These are phyloP conservation scores for Sapayoa aenigma DNA, from an alignment of 2,113 vertebrate species.

Conservation along the genomic window DNA sequence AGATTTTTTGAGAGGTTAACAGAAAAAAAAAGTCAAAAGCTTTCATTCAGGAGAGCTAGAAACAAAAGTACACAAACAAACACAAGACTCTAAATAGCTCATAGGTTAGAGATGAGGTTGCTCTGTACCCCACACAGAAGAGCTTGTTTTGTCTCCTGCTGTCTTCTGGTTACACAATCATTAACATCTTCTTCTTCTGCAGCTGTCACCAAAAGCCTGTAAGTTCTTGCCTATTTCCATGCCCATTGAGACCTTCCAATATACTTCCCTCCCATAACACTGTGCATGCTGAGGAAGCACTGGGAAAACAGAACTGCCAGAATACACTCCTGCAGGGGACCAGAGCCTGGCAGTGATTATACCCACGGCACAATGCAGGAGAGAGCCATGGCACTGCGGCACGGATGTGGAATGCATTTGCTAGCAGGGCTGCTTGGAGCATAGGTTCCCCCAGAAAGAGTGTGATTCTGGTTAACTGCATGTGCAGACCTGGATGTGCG, in stretches of 20 bases:
- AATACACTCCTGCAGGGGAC: fast-evolving
- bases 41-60: background rate
- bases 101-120: background rate
- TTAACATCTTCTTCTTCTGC: background rate
- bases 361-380: background rate
- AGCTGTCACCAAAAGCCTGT: background rate
- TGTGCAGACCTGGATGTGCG: background rate
- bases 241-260: background rate
- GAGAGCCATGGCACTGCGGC: fast-evolving
- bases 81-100: background rate
- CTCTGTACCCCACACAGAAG: background rate
- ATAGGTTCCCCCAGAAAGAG: background rate
- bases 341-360: background rate
- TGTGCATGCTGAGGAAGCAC: background rate
- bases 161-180: background rate
- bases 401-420: background rate
- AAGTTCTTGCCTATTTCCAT: background rate
- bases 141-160: background rate
- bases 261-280: background rate
- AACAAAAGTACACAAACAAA: background rate
- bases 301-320: background rate
- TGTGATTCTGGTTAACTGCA: background rate
- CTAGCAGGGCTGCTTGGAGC: background rate
- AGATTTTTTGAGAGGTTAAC: background rate
- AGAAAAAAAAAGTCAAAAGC: background rate